A percentile compares a stretch with the other conserved stretches of the same genome.
phyloP scores from a whole-genome alignment of 1,140 invertebrate genomes.

The Sycobia sp. region DNA sequence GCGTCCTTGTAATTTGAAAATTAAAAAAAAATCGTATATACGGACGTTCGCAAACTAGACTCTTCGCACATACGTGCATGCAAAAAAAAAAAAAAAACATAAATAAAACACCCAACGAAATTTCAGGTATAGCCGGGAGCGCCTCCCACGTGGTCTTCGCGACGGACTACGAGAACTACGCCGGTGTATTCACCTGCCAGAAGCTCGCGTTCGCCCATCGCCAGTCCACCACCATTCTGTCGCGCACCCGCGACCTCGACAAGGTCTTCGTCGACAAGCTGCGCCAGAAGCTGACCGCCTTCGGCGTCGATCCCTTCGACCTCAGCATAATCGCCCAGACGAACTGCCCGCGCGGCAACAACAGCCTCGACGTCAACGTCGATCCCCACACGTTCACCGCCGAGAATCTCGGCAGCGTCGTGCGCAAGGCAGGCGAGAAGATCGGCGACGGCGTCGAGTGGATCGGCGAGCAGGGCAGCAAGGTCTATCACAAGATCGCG shows the following conservation, averaged over 20 bases:
- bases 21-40: no score
- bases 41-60: no score
- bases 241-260: slow-evolving; percentile 71
- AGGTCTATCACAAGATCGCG: slow-evolving; percentile 63
- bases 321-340: slow-evolving; percentile 75
- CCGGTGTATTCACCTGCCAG: slow-evolving; percentile 81
- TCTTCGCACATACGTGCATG: no score
- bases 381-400: slow-evolving; percentile 77
- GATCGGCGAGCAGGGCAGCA: slow-evolving; percentile 62
- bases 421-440: slow-evolving; percentile 74
- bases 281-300: slow-evolving; percentile 65
- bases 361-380: slow-evolving; percentile 73
- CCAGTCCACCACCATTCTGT: slow-evolving; percentile 78
- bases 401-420: slow-evolving; percentile 70
- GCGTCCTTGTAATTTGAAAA: no score
- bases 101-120: no score
- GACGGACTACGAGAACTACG: slow-evolving; percentile 78
- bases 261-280: slow-evolving; percentile 72
- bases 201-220: slow-evolving; percentile 75
- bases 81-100: no score
- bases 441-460: slow-evolving; percentile 70
- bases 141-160: slow-evolving; percentile 75
- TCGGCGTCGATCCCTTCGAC: slow-evolving; percentile 74
- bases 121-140: slow-evolving; percentile 73
- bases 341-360: slow-evolving; percentile 67